These are phyloP conservation scores for Oryzias melastigma DNA, from an alignment of 2,113 vertebrate genomes.

Conservation along the genomic window DNA sequence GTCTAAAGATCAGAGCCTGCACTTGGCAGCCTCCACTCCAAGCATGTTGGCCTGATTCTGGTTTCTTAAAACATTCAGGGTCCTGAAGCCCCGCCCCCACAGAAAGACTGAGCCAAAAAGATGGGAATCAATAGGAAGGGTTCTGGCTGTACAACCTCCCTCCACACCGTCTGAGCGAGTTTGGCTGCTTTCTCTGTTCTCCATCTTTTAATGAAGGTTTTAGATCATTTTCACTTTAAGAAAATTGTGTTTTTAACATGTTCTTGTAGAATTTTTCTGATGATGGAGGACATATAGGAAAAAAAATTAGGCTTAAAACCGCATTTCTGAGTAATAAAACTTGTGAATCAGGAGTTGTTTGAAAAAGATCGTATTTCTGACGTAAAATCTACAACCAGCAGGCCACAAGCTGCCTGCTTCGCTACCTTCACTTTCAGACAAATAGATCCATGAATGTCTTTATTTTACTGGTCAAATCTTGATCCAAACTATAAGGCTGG, in stretches of 20 bases:
- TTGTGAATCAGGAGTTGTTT: no score
- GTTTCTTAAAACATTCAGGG: slow-evolving; percentile 46
- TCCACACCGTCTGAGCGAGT: background rate
- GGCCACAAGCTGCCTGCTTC: no score
- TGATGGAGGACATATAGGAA: background rate
- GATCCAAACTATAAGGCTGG: no score
- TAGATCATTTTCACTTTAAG: slow-evolving; percentile 22
- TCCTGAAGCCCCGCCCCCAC: background rate
- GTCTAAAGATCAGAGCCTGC: background rate
- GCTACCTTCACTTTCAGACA: no score
- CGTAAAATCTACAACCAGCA: no score
- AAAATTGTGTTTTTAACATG: slow-evolving; percentile 5
- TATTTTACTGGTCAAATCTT: no score
- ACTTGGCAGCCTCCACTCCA: slow-evolving; percentile 22
- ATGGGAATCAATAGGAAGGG: slow-evolving; percentile 34
- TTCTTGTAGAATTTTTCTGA: background rate
- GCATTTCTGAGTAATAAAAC: no score
- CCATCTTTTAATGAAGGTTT: slow-evolving; percentile 48
- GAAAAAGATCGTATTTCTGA: no score
- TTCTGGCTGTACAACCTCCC: slow-evolving; percentile 27
- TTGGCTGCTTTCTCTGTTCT: slow-evolving; percentile 22
- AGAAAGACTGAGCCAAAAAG: slow-evolving; percentile 5
- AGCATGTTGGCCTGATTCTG: slow-evolving; percentile 32
- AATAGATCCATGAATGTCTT: no score
- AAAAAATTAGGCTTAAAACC: no score